These are phyloP conservation scores for Mixornis gularis DNA, from an alignment of 2,113 vertebrate genomes.

Conservation along the genomic window DNA sequence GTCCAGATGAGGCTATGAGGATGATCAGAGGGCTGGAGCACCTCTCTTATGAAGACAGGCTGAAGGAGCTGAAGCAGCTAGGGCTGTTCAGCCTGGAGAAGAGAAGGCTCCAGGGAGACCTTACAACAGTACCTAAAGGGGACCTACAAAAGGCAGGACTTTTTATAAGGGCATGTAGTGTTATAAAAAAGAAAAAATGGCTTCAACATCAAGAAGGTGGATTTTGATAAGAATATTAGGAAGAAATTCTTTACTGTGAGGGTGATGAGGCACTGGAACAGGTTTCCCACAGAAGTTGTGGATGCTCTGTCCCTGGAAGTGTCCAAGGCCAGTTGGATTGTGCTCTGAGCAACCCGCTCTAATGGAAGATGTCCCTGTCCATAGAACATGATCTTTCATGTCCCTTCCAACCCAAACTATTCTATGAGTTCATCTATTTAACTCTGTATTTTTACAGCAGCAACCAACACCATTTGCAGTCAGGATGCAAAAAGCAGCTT, in stretches of 20 bases:
- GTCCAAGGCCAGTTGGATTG: neutral
- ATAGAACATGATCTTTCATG: neutral
- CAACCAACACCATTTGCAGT: neutral
- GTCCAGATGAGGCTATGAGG: neutral
- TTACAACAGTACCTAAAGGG: neutral
- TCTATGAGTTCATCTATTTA: neutral
- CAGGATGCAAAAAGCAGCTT: neutral
- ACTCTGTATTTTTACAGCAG: neutral
- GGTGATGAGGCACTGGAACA: neutral
- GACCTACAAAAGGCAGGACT: no score
- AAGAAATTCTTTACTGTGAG: neutral
- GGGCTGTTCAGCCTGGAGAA: neutral
- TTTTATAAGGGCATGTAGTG: neutral
- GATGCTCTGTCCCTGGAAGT: neutral
- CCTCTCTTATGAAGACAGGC: neutral
- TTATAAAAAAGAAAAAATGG: neutral
- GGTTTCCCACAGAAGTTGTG: neutral
- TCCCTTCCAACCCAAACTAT: neutral
- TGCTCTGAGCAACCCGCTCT: neutral
- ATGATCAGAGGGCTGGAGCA: neutral
- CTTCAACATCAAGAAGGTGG: neutral
- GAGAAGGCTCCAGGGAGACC: neutral
- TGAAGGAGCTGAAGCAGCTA: neutral
- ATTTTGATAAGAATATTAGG: neutral
- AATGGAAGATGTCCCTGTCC: neutral